Conservation (phyloP, 2,797 vertebrate species). For the Hyperoplus lanceolatus region DNA sequence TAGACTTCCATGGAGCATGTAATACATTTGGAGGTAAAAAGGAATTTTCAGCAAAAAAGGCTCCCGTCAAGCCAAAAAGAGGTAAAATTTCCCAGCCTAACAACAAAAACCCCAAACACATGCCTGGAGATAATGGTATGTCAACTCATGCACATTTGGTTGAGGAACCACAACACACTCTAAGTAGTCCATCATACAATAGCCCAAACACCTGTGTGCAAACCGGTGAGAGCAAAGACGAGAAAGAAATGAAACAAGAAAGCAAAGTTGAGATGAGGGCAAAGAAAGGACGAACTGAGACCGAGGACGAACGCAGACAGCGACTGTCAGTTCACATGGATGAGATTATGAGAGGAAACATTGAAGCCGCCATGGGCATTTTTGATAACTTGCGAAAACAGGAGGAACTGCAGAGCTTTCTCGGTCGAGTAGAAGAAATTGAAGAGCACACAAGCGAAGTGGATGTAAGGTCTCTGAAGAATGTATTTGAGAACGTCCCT, state of each 20-base stretch:
- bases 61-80: constrained; percentile 83
- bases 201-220: constrained; percentile 30
- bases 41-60: constrained; percentile 41
- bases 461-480: constrained; percentile 86
- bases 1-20: constrained; percentile 71
- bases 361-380: constrained; percentile 88
- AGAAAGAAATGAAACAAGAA: constrained; percentile 43
- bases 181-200: background rate
- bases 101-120: constrained; percentile 36
- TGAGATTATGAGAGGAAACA: constrained; percentile 92
- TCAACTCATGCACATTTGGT: constrained; percentile 3
- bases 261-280: constrained; percentile 81
- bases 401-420: constrained; percentile 90
- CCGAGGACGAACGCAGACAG: constrained; percentile 88
- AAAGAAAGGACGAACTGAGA: constrained; percentile 81
- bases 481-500: constrained; percentile 89
- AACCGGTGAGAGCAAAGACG: constrained; percentile 36
- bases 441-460: constrained; percentile 89
- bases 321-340: constrained; percentile 93
- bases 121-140: constrained; percentile 30
- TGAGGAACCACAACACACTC: constrained; percentile 27
- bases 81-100: constrained; percentile 73
- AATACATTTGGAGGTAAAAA: constrained; percentile 75
- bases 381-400: constrained; percentile 90
- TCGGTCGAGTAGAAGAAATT: constrained; percentile 89